Base-by-base conservation (phyloP, 2,888 invertebrate species). In the Pandemis heparana region DNA sequence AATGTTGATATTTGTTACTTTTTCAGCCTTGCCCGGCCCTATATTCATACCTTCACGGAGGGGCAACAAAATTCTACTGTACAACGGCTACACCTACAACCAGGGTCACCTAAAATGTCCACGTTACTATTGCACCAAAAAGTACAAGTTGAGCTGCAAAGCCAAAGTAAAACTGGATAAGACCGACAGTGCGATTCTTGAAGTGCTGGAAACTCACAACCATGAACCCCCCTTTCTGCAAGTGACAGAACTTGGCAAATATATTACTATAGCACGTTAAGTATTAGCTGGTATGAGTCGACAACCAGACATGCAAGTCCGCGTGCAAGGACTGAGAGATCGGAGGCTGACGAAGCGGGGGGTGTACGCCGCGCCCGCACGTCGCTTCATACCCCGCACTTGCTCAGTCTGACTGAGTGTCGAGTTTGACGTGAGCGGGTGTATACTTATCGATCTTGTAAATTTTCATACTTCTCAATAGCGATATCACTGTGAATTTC, bases 1-100 rank as follows among this genome's bases (percentile, higher is more conserved):
- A 60, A 48, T n/a, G 14, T 48, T 48, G 9, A 41, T 41, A n/a
- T 62, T 56, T 2, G 38, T 66, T 39, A 23, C 18, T 23, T 71
- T 43, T 71, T 39, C 18, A 71, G 65, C 18, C n/a, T 71, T 43
- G 65, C 18, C 18, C 65, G 65, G 48, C 2, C 64, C 56, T 6
- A 38, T 43, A 0, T 70, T 70, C n/a, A 70, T 70, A 64, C 63
- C 63, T 32, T 65, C 65, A 8, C 59, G n/a, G 5, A 59, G 59
- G 23, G 71, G 71, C 46, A 60, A 66, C 16, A 65, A 51, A n/a
- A 48, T 66, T 9, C 51, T 66, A 0, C 32, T 51, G 23, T 65
- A 51, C 48, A 65, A 70, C 64, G 59, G 59, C 0, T 63, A 38
- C 18, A 70, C 70, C 8, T 70, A 63, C 56, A 70, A 64, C n/a